phyloP scores from a whole-genome alignment of 1,140 invertebrate species.

The Pantala flavescens region DNA sequence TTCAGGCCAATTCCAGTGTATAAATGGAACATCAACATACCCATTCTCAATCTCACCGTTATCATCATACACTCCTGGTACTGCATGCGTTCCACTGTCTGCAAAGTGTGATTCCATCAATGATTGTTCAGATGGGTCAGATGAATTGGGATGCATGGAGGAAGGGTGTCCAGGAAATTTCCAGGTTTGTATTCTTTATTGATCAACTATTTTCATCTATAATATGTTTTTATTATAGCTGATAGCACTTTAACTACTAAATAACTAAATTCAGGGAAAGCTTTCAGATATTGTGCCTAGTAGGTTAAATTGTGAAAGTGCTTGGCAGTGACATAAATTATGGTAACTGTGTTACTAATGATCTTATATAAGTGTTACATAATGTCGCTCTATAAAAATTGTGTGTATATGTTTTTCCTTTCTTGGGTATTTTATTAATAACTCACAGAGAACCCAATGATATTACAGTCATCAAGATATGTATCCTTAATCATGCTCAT shows the following conservation, averaged over 20 bases:
- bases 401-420: no score
- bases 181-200: slow-evolving; percentile 28
- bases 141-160: slow-evolving; percentile 47
- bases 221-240: no score
- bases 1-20: slow-evolving; percentile 48
- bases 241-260: no score
- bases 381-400: no score
- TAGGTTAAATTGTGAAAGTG: no score
- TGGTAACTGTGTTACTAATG: no score
- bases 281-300: no score
- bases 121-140: slow-evolving; percentile 52
- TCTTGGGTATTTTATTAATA: neutral
- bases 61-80: slow-evolving; percentile 28
- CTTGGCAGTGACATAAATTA: no score
- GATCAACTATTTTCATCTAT: neutral
- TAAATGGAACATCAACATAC: slow-evolving; percentile 46
- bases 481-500: neutral
- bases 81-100: slow-evolving; percentile 42
- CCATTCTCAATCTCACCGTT: neutral
- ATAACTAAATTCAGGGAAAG: no score
- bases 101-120: slow-evolving; percentile 49
- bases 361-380: no score
- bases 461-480: neutral
- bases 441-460: neutral
- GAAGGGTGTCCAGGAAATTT: slow-evolving; percentile 49